A percentile compares a stretch with the other conserved stretches of the same genome.
phyloP scores from a whole-genome alignment of 2,797 vertebrate species.

The Parauchenoglanis punctatus region DNA sequence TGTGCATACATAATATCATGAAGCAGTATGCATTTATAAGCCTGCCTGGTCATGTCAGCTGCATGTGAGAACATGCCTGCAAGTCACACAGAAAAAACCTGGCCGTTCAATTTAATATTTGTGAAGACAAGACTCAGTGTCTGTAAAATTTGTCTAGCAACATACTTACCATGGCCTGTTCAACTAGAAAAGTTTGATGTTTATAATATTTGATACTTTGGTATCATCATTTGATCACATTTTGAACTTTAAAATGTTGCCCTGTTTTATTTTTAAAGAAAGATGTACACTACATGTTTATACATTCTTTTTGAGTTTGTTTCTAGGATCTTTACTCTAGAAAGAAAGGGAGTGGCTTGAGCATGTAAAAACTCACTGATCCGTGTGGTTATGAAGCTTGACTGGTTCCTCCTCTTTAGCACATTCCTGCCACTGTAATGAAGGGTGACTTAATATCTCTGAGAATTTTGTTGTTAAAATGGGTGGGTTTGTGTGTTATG shows the following conservation, averaged over 20 bases:
- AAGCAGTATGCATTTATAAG: background rate
- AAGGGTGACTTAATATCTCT: background rate
- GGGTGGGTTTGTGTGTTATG: constrained; percentile 34
- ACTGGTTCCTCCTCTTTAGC: constrained; percentile 14
- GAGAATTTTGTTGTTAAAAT: constrained; percentile 11
- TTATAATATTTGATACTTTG: background rate
- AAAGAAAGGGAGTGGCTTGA: constrained; percentile 26
- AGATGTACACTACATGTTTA: background rate
- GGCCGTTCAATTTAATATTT: background rate
- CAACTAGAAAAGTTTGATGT: background rate
- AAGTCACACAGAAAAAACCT: background rate
- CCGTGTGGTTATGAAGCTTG: constrained; percentile 1
- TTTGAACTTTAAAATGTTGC: background rate
- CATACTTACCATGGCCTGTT: background rate
- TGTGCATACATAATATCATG: background rate
- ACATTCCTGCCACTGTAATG: constrained; percentile 66
- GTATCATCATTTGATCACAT: background rate
- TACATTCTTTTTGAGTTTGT: background rate
- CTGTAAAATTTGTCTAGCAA: background rate
- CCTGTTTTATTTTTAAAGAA: background rate
- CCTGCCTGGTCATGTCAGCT: background rate
- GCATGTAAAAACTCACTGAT: background rate
- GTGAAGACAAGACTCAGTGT: constrained; percentile 20
- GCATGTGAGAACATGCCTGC: background rate
- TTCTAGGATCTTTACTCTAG: background rate